These are phyloP conservation scores for Archaeoteleia sp. DNA, from an alignment of 2,888 invertebrate species.

Conservation along the genomic window DNA sequence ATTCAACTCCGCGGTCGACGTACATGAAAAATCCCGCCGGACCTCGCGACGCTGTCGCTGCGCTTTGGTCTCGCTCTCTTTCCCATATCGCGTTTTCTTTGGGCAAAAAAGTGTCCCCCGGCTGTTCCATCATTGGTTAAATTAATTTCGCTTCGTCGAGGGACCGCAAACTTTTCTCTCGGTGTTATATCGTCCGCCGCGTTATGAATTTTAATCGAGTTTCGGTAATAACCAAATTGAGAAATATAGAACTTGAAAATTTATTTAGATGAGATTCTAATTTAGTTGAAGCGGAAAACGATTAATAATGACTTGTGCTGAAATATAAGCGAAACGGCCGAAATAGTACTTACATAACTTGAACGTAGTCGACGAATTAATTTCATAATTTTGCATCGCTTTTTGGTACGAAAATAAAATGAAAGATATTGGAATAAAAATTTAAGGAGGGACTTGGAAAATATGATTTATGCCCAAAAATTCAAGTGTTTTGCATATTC, in stretches of 20 bases:
- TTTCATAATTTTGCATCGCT: too few relatives aligned
- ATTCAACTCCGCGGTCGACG: slow-evolving; percentile 8
- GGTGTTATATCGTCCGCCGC: slow-evolving; percentile 5
- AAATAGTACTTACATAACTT: slow-evolving; percentile 32
- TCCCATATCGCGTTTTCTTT: too few relatives aligned
- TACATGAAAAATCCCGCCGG: neutral
- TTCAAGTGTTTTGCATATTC: too few relatives aligned
- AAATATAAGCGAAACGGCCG: slow-evolving; percentile 21
- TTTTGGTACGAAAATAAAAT: too few relatives aligned
- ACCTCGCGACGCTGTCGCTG: neutral
- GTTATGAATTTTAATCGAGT: slow-evolving; percentile 51
- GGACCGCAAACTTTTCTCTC: slow-evolving; percentile 27
- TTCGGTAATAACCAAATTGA: slow-evolving; percentile 41
- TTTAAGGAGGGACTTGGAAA: too few relatives aligned
- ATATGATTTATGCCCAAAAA: too few relatives aligned
- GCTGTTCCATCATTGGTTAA: slow-evolving; percentile 17
- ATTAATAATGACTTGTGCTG: slow-evolving; percentile 43
- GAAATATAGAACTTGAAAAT: slow-evolving; percentile 40
- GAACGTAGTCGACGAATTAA: too few relatives aligned
- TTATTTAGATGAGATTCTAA: slow-evolving; percentile 45
- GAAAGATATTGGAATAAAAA: too few relatives aligned
- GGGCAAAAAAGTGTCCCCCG: slow-evolving; percentile 3
- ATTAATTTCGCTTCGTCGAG: slow-evolving; percentile 14
- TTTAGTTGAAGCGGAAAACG: slow-evolving; percentile 48
- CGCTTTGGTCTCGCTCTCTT: too few relatives aligned